These are phyloP conservation scores for Chelidonichthys spinosus DNA, from an alignment of 2,797 vertebrate species.

Conservation along the genomic window DNA sequence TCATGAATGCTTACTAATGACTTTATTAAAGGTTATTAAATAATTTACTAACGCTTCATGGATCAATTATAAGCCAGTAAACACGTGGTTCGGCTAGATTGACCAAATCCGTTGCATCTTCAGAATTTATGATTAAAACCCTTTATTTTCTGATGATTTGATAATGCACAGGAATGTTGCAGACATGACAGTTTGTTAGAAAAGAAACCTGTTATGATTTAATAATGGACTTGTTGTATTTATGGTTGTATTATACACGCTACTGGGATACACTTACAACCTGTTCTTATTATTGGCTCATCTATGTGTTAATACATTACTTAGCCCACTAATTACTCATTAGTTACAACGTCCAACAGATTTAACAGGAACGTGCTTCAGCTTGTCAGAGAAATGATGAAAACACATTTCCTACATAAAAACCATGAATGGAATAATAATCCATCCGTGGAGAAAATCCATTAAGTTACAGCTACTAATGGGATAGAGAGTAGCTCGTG, in stretches of 20 bases:
- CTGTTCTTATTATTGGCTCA: not conserved
- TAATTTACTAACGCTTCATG: not conserved
- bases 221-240: not conserved
- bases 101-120: not conserved
- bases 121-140: not conserved
- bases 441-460: not conserved
- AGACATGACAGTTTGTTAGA: not conserved
- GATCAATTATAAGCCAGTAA: not conserved
- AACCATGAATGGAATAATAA: conserved; percentile 1
- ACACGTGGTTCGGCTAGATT: not conserved
- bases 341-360: not conserved
- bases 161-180: not conserved
- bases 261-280: not conserved
- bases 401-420: not conserved
- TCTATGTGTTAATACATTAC: not conserved
- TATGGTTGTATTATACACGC: not conserved
- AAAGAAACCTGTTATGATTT: not conserved
- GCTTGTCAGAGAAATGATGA: not conserved
- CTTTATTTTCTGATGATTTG: not conserved
- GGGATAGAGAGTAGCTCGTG: not conserved
- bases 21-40: not conserved
- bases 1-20: not conserved
- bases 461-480: conserved; percentile 7
- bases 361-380: no score
- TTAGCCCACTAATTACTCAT: not conserved